Conservation (phyloP, 2,797 vertebrate genomes). For the Mus caroli region DNA sequence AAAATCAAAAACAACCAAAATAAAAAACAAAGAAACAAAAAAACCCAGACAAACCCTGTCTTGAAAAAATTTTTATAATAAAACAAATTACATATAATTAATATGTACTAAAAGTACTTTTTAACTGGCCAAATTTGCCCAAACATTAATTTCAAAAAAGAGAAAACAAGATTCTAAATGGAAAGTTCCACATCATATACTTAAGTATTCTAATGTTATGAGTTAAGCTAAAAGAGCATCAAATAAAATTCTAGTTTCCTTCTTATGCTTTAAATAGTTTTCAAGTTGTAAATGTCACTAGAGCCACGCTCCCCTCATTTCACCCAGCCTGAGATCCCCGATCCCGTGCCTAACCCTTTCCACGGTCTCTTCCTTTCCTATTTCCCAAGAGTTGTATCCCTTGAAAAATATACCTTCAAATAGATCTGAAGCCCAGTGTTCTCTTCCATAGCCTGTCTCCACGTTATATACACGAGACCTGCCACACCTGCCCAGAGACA, state of each 20-base stretch:
- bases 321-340: not conserved
- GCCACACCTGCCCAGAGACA: too few species aligned
- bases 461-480: not conserved
- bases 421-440: not conserved
- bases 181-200: not conserved
- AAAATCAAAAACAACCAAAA: too few species aligned
- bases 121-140: not conserved
- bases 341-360: not conserved
- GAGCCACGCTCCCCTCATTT: fast-evolving
- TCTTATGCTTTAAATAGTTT: not conserved
- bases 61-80: not conserved
- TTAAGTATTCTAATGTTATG: conserved; percentile 45
- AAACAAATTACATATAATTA: not conserved
- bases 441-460: not conserved
- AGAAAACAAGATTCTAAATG: conserved; percentile 24
- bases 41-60: too few species aligned
- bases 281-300: not conserved
- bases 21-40: too few species aligned
- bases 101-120: not conserved
- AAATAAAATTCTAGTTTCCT: not conserved
- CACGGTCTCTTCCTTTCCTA: not conserved
- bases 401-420: conserved; percentile 26
- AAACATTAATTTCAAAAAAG: not conserved
- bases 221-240: conserved; percentile 1
- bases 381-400: not conserved